Evolutionary conservation across 1,140 invertebrate species (phyloP).

Genomic region (Pseudomyrmex concolor): DNA sequence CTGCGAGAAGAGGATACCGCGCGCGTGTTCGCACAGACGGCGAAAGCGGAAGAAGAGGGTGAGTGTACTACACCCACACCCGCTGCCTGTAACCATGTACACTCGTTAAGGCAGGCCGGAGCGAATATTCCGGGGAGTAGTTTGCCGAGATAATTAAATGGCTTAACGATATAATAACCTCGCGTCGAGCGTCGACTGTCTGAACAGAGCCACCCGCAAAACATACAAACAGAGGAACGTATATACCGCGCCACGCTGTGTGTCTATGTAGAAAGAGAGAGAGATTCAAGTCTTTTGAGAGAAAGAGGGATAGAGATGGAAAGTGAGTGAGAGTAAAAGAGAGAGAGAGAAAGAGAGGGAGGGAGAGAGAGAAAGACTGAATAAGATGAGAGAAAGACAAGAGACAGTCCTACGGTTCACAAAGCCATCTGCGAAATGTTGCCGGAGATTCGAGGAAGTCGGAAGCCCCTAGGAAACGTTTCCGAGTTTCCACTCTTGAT

Average conservation of each 20-base stretch:
- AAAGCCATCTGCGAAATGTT: conserved; percentile 46
- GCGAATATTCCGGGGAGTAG: conserved; percentile 83
- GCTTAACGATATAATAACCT: conserved; percentile 85
- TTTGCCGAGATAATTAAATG: conserved; percentile 86
- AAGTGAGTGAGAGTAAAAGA: not conserved
- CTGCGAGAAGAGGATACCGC: conserved; percentile 32
- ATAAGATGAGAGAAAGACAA: conserved; percentile 6
- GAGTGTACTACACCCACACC: conserved; percentile 18
- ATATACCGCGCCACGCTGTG: conserved; percentile 1
- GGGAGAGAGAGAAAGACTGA: not conserved
- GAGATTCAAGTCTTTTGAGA: not conserved
- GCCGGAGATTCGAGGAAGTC: conserved; percentile 30
- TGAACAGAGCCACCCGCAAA: conserved; percentile 67
- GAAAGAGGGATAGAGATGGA: not conserved
- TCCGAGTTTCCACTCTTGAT: conserved; percentile 50
- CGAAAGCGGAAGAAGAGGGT: conserved; percentile 17
- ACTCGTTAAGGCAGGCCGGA: conserved; percentile 76
- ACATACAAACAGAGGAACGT: conserved; percentile 67
- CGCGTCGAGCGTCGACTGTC: conserved; percentile 77
- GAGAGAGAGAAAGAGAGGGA: not conserved
- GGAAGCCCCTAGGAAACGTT: conserved; percentile 63
- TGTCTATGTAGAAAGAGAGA: not conserved
- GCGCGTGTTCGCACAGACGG: not conserved
- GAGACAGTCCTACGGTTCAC: not conserved
- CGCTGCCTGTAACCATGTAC: conserved; percentile 67